Percentiles rank a stretch among this genome's conserved stretches.
These are phyloP conservation scores for Aphidius ervi DNA, from an alignment of 1,140 invertebrate species.

Conservation along the genomic window DNA sequence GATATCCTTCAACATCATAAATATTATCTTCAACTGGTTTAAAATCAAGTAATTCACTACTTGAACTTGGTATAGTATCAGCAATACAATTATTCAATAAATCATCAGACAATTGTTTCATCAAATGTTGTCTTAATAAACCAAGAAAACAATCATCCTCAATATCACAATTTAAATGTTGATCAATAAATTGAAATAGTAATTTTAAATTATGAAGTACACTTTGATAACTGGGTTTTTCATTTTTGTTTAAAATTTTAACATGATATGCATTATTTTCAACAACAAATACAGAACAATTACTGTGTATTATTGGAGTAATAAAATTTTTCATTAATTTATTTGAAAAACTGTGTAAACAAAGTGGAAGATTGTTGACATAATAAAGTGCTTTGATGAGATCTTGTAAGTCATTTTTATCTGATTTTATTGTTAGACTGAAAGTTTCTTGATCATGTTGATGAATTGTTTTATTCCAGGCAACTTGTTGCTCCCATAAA, in stretches of 20 bases:
- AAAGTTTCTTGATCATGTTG: slow-evolving; percentile 24
- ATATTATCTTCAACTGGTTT: slow-evolving; percentile 61
- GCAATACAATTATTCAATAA: slow-evolving; percentile 73
- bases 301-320: slow-evolving; percentile 54
- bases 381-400: slow-evolving; percentile 52
- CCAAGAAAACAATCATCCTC: slow-evolving; percentile 57
- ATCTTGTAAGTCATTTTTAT: slow-evolving; percentile 45
- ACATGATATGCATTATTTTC: slow-evolving; percentile 51
- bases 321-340: slow-evolving; percentile 56
- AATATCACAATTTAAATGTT: slow-evolving; percentile 57
- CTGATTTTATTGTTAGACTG: slow-evolving; percentile 42
- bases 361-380: slow-evolving; percentile 49
- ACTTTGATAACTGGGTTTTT: slow-evolving; percentile 53
- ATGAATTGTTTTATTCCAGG: slow-evolving; percentile 29
- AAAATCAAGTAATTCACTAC: slow-evolving; percentile 66
- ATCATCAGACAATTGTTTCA: slow-evolving; percentile 60
- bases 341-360: slow-evolving; percentile 51
- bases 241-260: slow-evolving; percentile 46
- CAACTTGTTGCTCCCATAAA: slow-evolving; percentile 52
- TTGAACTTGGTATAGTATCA: slow-evolving; percentile 70
- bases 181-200: slow-evolving; percentile 59
- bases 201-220: slow-evolving; percentile 60
- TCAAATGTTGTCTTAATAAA: slow-evolving; percentile 60
- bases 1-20: slow-evolving; percentile 62
- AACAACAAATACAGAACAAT: slow-evolving; percentile 47